These are phyloP conservation scores for Podarcis cretensis DNA, from an alignment of 2,113 vertebrate genomes.

Conservation along the genomic window DNA sequence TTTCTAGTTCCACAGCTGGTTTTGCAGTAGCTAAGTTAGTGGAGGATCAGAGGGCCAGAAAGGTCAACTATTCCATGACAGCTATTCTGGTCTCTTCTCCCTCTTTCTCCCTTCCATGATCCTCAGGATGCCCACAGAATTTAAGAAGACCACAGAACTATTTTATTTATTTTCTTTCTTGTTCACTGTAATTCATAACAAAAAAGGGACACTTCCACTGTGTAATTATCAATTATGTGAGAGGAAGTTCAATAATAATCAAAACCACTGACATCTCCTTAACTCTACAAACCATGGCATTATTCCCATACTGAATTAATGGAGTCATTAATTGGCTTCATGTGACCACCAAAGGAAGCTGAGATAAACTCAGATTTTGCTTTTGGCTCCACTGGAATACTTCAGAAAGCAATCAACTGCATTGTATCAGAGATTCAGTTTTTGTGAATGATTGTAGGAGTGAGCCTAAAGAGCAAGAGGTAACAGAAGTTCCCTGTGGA, in stretches of 20 bases:
- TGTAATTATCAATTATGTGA: slow-evolving; percentile 63
- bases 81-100: slow-evolving; percentile 51
- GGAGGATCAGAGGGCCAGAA: slow-evolving; percentile 64
- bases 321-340: slow-evolving; percentile 36
- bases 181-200: slow-evolving; percentile 11
- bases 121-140: slow-evolving; percentile 52
- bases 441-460: neutral
- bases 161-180: slow-evolving; percentile 61
- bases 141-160: slow-evolving; percentile 54
- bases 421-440: neutral
- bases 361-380: slow-evolving; percentile 9
- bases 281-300: slow-evolving; percentile 43
- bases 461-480: neutral
- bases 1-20: slow-evolving; percentile 76
- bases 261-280: slow-evolving; percentile 61
- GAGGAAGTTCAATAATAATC: slow-evolving; percentile 73
- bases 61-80: slow-evolving; percentile 69
- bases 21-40: slow-evolving; percentile 56
- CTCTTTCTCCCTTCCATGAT: slow-evolving; percentile 25
- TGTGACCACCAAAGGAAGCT: slow-evolving; percentile 32
- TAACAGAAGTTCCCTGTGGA: neutral
- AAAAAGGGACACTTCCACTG: slow-evolving; percentile 64
- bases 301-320: slow-evolving; percentile 44
- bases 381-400: neutral
- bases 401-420: slow-evolving; percentile 9